These are phyloP conservation scores for Gymnodraco acuticeps DNA, from an alignment of 2,797 vertebrate genomes.

Conservation along the genomic window DNA sequence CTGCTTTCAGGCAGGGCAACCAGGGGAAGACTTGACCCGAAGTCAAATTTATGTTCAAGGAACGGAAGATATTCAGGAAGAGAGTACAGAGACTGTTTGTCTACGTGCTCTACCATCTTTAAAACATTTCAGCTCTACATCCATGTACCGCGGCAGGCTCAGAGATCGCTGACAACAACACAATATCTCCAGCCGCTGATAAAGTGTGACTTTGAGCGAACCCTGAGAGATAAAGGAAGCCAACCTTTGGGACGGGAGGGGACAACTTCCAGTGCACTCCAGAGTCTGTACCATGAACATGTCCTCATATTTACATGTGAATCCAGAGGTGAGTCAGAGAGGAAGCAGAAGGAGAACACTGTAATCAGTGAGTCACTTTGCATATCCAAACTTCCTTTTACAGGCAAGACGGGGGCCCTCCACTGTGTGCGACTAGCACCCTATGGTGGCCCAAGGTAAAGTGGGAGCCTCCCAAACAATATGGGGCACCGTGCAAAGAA, in stretches of 20 bases:
- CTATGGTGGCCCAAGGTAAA: slow-evolving; percentile 44
- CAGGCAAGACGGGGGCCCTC: slow-evolving; percentile 46
- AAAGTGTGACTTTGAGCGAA: slow-evolving; percentile 63
- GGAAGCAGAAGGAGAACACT: slow-evolving; percentile 64
- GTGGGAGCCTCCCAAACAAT: slow-evolving; percentile 45
- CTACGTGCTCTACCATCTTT: slow-evolving; percentile 36
- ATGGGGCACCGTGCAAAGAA: slow-evolving; percentile 36
- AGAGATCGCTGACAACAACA: slow-evolving; percentile 44
- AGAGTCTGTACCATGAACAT: slow-evolving; percentile 46
- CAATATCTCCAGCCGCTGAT: slow-evolving; percentile 57
- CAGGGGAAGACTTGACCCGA: slow-evolving; percentile 48
- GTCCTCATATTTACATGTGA: slow-evolving; percentile 72
- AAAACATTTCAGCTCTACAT: slow-evolving; percentile 35
- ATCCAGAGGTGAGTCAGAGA: slow-evolving; percentile 69
- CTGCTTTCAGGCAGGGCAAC: slow-evolving; percentile 57
- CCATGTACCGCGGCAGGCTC: slow-evolving; percentile 18
- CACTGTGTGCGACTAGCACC: slow-evolving; percentile 39
- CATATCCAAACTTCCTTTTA: slow-evolving; percentile 80
- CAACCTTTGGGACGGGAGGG: slow-evolving; percentile 68
- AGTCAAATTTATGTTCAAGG: slow-evolving; percentile 67
- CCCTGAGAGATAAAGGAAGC: slow-evolving; percentile 62
- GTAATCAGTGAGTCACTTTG: slow-evolving; percentile 69
- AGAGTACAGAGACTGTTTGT: slow-evolving; percentile 43
- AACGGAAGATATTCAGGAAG: slow-evolving; percentile 42
- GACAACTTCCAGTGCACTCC: slow-evolving; percentile 33